Evolutionary conservation across 2,113 vertebrate genomes (phyloP).

Genomic region (Leptodactylus fuscus): DNA sequence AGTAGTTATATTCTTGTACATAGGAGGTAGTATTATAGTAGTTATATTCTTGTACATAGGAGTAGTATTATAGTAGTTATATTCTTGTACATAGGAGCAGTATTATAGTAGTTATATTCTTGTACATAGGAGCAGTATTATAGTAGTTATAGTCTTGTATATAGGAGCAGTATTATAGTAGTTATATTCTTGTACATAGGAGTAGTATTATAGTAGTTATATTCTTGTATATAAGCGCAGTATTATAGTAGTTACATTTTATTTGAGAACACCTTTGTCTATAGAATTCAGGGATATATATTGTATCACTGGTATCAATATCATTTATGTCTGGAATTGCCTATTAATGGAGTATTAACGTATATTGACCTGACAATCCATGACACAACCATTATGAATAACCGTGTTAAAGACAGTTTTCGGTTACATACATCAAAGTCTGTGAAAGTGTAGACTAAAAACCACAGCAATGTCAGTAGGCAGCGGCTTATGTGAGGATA

Average conservation of each 20-base stretch:
- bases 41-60: not conserved
- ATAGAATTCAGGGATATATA: not conserved
- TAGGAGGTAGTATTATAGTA: no score
- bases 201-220: no score
- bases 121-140: not conserved
- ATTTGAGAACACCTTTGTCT: not conserved
- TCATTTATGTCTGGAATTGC: not conserved
- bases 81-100: not conserved
- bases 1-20: not conserved
- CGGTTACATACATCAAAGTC: not conserved
- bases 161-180: no score
- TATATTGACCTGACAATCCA: not conserved
- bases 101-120: slow-evolving; percentile 2
- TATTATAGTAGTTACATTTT: not conserved
- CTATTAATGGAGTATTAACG: not conserved
- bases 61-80: slow-evolving; percentile 1
- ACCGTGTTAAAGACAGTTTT: not conserved
- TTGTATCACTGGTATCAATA: not conserved
- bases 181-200: no score
- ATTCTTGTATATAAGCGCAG: no score
- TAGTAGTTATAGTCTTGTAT: not conserved
- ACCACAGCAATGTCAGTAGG: slow-evolving; percentile 24
- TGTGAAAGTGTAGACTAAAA: slow-evolving; percentile 8
- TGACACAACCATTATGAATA: not conserved
- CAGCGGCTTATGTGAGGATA: not conserved